These are phyloP conservation scores for Oscarella lobularis DNA, from an alignment of 37 sponge, comb jelly and placozoan genomes.

Conservation along the genomic window DNA sequence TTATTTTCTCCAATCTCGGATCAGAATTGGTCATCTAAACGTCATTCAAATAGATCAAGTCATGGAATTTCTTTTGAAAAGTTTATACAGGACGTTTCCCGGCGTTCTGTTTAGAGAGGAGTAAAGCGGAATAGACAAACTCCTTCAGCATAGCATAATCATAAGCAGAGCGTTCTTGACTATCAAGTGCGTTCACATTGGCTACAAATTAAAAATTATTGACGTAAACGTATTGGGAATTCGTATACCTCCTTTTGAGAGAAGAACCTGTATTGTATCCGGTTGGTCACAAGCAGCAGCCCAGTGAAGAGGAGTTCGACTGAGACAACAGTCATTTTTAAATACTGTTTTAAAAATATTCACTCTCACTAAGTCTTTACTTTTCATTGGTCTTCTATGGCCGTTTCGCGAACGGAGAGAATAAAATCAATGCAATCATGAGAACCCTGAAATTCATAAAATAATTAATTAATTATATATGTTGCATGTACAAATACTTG, in stretches of 20 bases:
- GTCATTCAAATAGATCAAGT: no score
- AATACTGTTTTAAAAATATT: not conserved
- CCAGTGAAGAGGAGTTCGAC: slow-evolving; percentile 82
- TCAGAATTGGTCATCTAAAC: no score
- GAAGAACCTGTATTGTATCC: slow-evolving; percentile 36
- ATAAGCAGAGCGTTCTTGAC: slow-evolving; percentile 25
- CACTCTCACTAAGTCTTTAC: slow-evolving; percentile 28
- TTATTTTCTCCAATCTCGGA: no score
- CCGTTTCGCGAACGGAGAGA: slow-evolving; percentile 28
- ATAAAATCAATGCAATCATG: slow-evolving; percentile 9
- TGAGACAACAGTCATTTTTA: slow-evolving; percentile 1
- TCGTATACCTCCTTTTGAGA: slow-evolving; percentile 38
- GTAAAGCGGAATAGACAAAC: slow-evolving; percentile 42
- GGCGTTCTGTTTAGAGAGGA: no score
- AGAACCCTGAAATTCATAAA: not conserved
- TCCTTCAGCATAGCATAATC: slow-evolving; percentile 46
- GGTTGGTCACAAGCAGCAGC: slow-evolving; percentile 73
- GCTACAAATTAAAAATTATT: no score
- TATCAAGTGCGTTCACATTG: slow-evolving; percentile 29
- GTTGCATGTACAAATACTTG: slow-evolving; percentile 23
- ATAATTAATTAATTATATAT: no score
- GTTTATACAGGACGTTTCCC: no score
- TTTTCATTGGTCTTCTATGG: slow-evolving; percentile 36
- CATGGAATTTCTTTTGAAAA: no score
- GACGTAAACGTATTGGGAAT: not conserved